A percentile compares a stretch with the other conserved stretches of the same genome.
These are phyloP conservation scores for Poeciliopsis turrubarensis DNA, from an alignment of 2,113 vertebrate genomes.

Conservation along the genomic window DNA sequence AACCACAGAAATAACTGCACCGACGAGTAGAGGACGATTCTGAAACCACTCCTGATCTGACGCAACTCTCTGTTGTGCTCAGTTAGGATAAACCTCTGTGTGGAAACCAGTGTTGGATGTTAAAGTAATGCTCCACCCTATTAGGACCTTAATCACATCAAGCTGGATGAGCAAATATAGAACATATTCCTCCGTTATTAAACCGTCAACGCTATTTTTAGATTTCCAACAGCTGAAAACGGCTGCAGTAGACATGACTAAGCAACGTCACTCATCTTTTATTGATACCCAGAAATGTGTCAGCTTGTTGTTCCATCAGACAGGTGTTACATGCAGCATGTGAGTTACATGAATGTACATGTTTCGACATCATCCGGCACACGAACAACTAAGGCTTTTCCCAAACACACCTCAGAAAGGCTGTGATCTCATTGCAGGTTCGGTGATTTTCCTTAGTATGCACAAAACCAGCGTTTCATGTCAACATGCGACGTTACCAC, in stretches of 20 bases:
- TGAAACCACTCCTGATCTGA: conserved; percentile 48
- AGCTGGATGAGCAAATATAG: neutral
- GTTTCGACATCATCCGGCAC: neutral
- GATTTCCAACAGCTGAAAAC: neutral
- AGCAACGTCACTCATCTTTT: neutral
- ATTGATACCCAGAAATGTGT: neutral
- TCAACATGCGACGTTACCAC: neutral
- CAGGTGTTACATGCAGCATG: neutral
- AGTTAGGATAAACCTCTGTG: conserved; percentile 19
- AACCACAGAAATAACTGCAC: neutral
- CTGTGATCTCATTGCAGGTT: neutral
- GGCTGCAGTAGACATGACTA: neutral
- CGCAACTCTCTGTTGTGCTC: conserved; percentile 46
- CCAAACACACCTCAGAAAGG: neutral
- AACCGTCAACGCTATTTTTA: no score
- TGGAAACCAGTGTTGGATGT: conserved; percentile 37
- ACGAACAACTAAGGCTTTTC: neutral
- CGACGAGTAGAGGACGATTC: no score
- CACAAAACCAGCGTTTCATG: neutral
- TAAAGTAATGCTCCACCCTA: conserved; percentile 29
- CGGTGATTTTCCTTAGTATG: neutral
- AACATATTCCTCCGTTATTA: neutral
- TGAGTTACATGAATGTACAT: neutral
- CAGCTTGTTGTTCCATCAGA: neutral
- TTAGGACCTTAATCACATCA: neutral